A percentile compares a stretch with the other conserved stretches of the same genome.
Conservation (phyloP, 2,888 invertebrate species). For the Carterocephalus palaemon region DNA sequence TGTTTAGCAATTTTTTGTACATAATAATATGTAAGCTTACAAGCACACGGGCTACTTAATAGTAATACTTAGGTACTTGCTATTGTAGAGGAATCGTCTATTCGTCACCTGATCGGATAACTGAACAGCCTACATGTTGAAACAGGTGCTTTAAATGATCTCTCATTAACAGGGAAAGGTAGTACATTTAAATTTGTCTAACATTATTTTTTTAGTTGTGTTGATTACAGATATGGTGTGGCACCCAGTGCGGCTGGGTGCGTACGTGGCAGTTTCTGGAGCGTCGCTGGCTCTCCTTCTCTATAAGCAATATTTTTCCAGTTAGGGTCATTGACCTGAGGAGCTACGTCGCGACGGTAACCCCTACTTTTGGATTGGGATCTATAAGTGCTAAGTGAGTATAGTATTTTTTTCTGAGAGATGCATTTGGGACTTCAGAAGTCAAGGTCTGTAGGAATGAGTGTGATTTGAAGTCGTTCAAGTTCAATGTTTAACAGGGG, state of each 20-base stretch:
- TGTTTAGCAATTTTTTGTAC: too few species aligned
- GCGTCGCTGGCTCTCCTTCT: conserved; percentile 59
- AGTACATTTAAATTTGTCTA: background rate
- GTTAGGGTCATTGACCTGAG: conserved; percentile 52
- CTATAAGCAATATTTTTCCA: conserved; percentile 57
- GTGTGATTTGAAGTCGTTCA: background rate
- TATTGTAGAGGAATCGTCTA: too few species aligned
- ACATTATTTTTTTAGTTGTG: background rate
- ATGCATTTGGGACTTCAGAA: too few species aligned
- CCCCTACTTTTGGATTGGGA: conserved; percentile 41
- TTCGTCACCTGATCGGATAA: too few species aligned
- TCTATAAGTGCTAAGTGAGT: conserved; percentile 46
- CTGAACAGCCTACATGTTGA: background rate
- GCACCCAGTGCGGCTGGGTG: conserved; percentile 54
- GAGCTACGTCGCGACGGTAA: conserved; percentile 41
- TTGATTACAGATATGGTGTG: conserved; percentile 51
- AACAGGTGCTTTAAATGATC: background rate
- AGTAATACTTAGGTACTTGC: too few species aligned
- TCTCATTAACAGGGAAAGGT: background rate
- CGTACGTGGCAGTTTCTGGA: conserved; percentile 63
- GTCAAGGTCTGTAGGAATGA: background rate
- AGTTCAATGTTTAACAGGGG: too few species aligned
- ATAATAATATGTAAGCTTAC: too few species aligned
- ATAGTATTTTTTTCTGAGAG: too few species aligned
- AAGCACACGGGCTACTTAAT: too few species aligned